phyloP scores from a whole-genome alignment of 1,140 invertebrate species.

The Rhopalosiphum maidis region DNA sequence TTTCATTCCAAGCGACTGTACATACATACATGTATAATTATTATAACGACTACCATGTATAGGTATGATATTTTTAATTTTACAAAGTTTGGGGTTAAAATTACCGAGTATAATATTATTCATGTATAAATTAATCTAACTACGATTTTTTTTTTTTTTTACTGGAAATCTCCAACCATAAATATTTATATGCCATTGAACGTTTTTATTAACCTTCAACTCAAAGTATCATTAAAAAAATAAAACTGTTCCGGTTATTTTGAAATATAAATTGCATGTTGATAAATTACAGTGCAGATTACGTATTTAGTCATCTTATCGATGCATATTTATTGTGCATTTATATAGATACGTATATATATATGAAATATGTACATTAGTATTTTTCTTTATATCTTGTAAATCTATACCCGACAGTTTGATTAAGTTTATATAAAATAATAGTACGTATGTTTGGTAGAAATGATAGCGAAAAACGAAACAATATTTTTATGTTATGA shows the following conservation, averaged over 20 bases:
- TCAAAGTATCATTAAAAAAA: background rate
- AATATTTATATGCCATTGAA: background rate
- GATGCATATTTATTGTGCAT: background rate
- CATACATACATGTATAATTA: background rate
- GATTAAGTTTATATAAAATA: too few species aligned
- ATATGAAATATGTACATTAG: too few species aligned
- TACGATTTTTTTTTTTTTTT: background rate
- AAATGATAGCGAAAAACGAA: too few species aligned
- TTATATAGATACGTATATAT: too few species aligned
- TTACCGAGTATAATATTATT: background rate
- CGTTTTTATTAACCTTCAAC: background rate
- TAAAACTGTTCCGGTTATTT: background rate
- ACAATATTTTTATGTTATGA: too few species aligned
- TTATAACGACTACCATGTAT: background rate
- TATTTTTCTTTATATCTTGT: too few species aligned
- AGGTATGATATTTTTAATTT: too few species aligned
- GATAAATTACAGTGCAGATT: background rate
- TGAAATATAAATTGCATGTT: background rate
- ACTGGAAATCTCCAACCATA: background rate
- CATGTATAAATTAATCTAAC: background rate
- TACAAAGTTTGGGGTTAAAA: background rate
- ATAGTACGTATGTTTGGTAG: too few species aligned
- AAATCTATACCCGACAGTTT: too few species aligned
- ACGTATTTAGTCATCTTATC: background rate
- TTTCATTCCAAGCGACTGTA: background rate